Base-by-base conservation (phyloP, 2,113 vertebrate genomes). In the Atherinomorus stipes region DNA sequence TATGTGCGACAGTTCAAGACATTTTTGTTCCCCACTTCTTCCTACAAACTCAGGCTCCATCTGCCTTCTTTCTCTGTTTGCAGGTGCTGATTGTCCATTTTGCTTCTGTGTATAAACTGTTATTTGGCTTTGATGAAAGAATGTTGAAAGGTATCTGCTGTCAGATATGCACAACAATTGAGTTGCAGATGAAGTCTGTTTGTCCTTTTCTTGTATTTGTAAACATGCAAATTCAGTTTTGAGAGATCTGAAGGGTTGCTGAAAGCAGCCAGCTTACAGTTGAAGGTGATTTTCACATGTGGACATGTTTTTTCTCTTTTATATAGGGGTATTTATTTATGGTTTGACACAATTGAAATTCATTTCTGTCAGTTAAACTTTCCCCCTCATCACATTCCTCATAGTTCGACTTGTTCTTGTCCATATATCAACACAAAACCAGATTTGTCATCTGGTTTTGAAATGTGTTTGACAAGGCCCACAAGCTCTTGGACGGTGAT, bases 361-460 rank as follows among this genome's bases (percentile, higher is more conserved):
- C 4, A 18, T 34, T 31, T 61, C 6, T 21, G 22, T 52, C 8
- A 1, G 19, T 13, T 11, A 47, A 28, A 15, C 12, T 16, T 26
- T 37, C 49, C 51, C 45, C n/a, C 44, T 64, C 7, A 34, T 76
- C 49, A 79, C 80, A 88, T 91, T 91, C 86, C 84, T 75, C 58
- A 72, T 47, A 1, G 22, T 59, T 64, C 53, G 64, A 42, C 54
- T 58, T 44, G 40, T 74, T 77, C 44, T 66, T 1, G 1, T 73
- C 50, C 11, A 60, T 64, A 71, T 49, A 57, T 18, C 44, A n/a
- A n/a, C 49, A 74, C 22, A 13, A 34, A 50, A 59, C 49, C 62
- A 74, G 45, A 12, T 13, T 38, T 28, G 28, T 67, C 42, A 37
- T 72, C 73, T 76, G n/a, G n/a, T n/a, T n/a, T n/a, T n/a, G 18